These are phyloP conservation scores for Gadus chalcogrammus DNA, from an alignment of 2,113 vertebrate genomes.

Conservation along the genomic window DNA sequence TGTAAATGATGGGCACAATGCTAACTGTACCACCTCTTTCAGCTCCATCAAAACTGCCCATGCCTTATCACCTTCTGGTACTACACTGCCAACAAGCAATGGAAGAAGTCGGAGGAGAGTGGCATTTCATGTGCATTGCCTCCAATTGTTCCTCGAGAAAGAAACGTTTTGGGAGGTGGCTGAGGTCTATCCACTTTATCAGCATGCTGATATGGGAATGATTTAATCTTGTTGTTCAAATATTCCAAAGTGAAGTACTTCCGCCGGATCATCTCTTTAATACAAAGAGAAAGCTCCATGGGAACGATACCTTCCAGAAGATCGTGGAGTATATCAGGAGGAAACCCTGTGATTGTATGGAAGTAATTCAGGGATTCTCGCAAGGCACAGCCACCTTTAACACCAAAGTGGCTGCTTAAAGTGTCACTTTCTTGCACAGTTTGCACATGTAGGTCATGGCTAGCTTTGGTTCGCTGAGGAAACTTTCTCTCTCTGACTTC, in stretches of 20 bases:
- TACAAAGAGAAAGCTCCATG: slow-evolving; percentile 1
- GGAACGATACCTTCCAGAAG: background rate
- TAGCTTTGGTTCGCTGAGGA: slow-evolving; percentile 4
- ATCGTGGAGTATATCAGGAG: slow-evolving; percentile 4
- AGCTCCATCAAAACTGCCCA: slow-evolving; percentile 22
- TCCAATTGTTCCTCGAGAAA: slow-evolving; percentile 7
- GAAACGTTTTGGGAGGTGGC: slow-evolving; percentile 5
- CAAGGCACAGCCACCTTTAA: slow-evolving; percentile 8
- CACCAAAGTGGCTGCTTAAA: slow-evolving; percentile 5
- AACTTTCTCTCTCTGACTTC: background rate
- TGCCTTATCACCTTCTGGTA: slow-evolving; percentile 15
- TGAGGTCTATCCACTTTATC: slow-evolving; percentile 8
- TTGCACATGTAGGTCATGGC: background rate
- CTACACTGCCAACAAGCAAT: slow-evolving; percentile 19
- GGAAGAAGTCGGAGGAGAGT: slow-evolving; percentile 29
- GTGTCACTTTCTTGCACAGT: background rate
- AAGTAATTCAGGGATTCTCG: background rate
- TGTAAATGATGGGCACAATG: slow-evolving; percentile 11
- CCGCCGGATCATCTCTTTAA: slow-evolving; percentile 1
- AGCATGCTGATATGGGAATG: slow-evolving; percentile 5
- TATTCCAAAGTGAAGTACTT: slow-evolving; percentile 5
- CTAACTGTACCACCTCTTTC: slow-evolving; percentile 15
- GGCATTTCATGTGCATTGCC: slow-evolving; percentile 27
- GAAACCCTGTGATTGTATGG: slow-evolving; percentile 2
- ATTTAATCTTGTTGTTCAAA: slow-evolving; percentile 7